Conservation (phyloP, 1,140 invertebrate genomes). For the Frieseomelitta varia region DNA sequence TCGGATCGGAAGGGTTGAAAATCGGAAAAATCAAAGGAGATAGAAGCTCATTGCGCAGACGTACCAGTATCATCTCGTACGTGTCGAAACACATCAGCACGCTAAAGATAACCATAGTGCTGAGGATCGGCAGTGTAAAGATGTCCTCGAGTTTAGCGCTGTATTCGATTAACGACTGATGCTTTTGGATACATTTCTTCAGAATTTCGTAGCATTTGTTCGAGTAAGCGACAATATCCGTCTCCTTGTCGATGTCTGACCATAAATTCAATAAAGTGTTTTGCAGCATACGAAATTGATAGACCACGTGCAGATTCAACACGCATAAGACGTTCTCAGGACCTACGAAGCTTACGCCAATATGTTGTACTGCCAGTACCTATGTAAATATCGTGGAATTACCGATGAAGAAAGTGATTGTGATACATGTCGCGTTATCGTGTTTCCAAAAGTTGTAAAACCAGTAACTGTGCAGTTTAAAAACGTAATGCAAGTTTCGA, state of each 20-base stretch:
- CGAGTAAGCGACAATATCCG: too few species aligned
- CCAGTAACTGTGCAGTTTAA: too few species aligned
- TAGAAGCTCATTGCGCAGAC: neutral
- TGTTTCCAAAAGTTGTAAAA: neutral
- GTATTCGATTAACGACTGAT: conserved; percentile 51
- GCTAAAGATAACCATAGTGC: conserved; percentile 54
- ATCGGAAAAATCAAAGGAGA: too few species aligned
- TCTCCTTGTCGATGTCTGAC: fast-evolving
- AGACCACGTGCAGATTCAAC: conserved; percentile 48
- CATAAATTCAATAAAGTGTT: conserved; percentile 25
- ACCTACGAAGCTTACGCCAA: conserved; percentile 49
- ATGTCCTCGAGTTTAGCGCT: conserved; percentile 41
- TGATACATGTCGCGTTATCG: neutral
- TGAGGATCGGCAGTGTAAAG: conserved; percentile 41
- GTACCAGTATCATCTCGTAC: conserved; percentile 59
- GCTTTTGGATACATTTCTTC: conserved; percentile 48
- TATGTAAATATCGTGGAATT: neutral
- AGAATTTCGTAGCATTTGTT: conserved; percentile 15
- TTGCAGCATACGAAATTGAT: conserved; percentile 62
- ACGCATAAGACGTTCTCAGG: conserved; percentile 56
- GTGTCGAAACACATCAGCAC: conserved; percentile 59
- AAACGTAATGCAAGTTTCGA: neutral
- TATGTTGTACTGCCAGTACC: conserved; percentile 34
- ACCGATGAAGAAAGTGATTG: neutral
- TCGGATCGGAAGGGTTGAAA: too few species aligned